A percentile compares a stretch with the other conserved stretches of the same genome.
phyloP scores from a whole-genome alignment of 1,140 invertebrate species.

The Drosophila eugracilis region DNA sequence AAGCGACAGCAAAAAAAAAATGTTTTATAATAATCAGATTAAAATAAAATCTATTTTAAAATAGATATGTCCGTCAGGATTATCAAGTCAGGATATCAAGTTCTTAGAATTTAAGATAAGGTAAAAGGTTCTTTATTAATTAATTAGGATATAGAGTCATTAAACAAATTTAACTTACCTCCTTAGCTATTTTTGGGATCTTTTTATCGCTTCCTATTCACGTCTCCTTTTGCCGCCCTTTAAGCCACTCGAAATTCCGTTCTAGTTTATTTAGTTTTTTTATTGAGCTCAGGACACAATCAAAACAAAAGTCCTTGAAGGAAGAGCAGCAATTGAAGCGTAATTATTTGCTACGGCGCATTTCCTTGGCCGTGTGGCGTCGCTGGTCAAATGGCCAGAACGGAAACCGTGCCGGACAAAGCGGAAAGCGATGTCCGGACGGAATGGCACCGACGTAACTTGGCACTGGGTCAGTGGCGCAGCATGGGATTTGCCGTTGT shows the following conservation, averaged over 20 bases:
- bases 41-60: no score
- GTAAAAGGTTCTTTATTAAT: background rate
- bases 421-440: conserved; percentile 1
- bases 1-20: no score
- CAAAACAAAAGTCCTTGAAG: conserved; percentile 65
- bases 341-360: conserved; percentile 80
- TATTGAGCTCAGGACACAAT: conserved; percentile 52
- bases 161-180: conserved; percentile 7
- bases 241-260: conserved; percentile 13
- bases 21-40: no score
- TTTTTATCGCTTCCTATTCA: background rate
- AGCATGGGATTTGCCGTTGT: conserved; percentile 56
- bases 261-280: conserved; percentile 22
- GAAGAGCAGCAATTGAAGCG: conserved; percentile 71
- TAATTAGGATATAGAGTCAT: background rate
- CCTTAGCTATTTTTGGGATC: background rate
- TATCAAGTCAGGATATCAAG: no score
- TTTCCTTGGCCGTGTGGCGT: conserved; percentile 69
- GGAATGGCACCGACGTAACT: conserved; percentile 30
- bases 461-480: conserved; percentile 78
- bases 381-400: conserved; percentile 57
- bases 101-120: no score
- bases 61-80: no score
- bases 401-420: conserved; percentile 9
- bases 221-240: conserved; percentile 9